Conservation (phyloP, 2,888 invertebrate genomes). For the Osmoderma eremita region DNA sequence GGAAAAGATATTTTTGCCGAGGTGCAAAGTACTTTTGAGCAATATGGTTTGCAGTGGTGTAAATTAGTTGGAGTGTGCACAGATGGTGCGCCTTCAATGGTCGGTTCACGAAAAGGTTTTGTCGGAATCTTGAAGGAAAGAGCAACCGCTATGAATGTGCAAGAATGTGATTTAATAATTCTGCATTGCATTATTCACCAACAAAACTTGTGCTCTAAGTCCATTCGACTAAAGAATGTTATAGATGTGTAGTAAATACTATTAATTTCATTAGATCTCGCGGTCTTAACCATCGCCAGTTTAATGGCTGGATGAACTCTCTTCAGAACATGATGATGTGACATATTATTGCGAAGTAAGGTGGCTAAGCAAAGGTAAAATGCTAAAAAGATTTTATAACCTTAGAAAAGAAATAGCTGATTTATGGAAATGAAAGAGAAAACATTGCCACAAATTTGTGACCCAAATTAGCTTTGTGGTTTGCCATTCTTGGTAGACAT, state of each 20-base stretch:
- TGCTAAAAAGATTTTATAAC: background rate
- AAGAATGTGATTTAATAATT: slow-evolving; percentile 2
- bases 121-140: slow-evolving; percentile 8
- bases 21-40: slow-evolving; percentile 5
- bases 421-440: background rate
- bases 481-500: slow-evolving; percentile 2
- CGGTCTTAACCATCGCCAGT: background rate
- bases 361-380: slow-evolving; percentile 10
- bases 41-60: slow-evolving; percentile 3
- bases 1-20: background rate
- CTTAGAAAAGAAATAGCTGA: no score
- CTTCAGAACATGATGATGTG: background rate
- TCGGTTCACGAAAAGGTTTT: slow-evolving; percentile 8
- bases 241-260: no score
- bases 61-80: background rate
- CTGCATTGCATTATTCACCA: slow-evolving; percentile 7
- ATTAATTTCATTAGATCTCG: no score
- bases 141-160: slow-evolving; percentile 6
- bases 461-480: background rate
- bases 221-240: no score
- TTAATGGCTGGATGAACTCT: slow-evolving; percentile 1
- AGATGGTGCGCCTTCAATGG: slow-evolving; percentile 5
- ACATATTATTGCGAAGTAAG: background rate
- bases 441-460: background rate
- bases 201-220: no score